A percentile compares a stretch with the other conserved stretches of the same genome.
phyloP scores from a whole-genome alignment of 2,113 vertebrate species.

The Taxidea taxus region DNA sequence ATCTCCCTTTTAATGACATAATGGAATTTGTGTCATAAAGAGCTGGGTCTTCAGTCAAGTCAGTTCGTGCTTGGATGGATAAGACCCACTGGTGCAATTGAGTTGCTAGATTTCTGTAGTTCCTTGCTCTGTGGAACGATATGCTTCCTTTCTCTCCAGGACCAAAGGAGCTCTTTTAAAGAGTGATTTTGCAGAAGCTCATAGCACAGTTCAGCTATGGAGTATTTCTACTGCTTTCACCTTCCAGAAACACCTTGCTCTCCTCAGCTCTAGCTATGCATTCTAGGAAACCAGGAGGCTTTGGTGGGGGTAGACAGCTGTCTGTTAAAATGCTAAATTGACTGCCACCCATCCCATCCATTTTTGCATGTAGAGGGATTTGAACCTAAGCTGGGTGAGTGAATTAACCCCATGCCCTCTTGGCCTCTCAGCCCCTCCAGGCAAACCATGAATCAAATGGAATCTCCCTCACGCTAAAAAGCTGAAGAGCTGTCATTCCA shows the following conservation, averaged over 20 bases:
- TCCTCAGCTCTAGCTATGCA: neutral
- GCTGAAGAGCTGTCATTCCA: slow-evolving; percentile 51
- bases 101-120: neutral
- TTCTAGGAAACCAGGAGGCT: neutral
- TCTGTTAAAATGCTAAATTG: slow-evolving; percentile 60
- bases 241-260: neutral
- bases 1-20: neutral
- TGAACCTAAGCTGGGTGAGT: slow-evolving; percentile 55
- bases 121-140: neutral
- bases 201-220: neutral
- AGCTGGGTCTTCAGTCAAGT: neutral
- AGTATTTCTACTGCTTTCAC: neutral
- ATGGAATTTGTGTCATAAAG: neutral
- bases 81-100: neutral
- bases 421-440: slow-evolving; percentile 40
- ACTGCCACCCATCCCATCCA: slow-evolving; percentile 15
- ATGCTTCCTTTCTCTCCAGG: neutral
- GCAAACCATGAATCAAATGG: slow-evolving; percentile 60
- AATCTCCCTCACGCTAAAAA: slow-evolving; percentile 26
- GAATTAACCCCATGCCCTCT: slow-evolving; percentile 59
- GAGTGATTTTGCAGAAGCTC: neutral
- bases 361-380: slow-evolving; percentile 46
- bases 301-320: neutral
- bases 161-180: neutral
- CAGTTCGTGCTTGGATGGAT: neutral